These are phyloP conservation scores for Apamea sordens DNA, from an alignment of 2,888 invertebrate genomes.

Conservation along the genomic window DNA sequence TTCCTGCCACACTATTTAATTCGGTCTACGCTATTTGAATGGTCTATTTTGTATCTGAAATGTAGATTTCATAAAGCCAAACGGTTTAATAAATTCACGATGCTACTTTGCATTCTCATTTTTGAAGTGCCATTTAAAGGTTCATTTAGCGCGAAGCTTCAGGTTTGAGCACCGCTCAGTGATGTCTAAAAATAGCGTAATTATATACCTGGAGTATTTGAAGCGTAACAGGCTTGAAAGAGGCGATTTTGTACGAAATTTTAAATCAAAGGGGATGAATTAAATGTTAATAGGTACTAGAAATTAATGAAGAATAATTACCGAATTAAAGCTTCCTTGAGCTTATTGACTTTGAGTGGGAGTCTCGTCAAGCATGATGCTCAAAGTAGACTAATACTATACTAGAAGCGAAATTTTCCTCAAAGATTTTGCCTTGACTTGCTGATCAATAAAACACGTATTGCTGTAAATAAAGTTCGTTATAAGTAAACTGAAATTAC, in stretches of 20 bases:
- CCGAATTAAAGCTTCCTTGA: conserved; percentile 40
- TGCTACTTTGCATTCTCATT: conserved; percentile 48
- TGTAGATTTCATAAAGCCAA: conserved; percentile 53
- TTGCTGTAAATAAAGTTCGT: neutral
- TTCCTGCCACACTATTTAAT: conserved; percentile 73
- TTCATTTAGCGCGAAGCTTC: conserved; percentile 49
- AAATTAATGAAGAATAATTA: conserved; percentile 54
- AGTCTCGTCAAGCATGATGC: conserved; percentile 32
- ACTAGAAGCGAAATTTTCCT: neutral
- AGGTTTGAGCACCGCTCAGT: conserved; percentile 32
- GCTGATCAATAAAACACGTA: conserved; percentile 12
- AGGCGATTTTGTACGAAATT: conserved; percentile 46
- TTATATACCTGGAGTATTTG: conserved; percentile 49
- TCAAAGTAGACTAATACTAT: conserved; percentile 40
- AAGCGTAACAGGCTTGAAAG: conserved; percentile 40
- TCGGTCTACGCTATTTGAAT: conserved; percentile 63
- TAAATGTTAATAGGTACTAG: conserved; percentile 50
- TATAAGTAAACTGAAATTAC: neutral
- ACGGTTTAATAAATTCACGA: conserved; percentile 41
- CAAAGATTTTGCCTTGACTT: conserved; percentile 7
- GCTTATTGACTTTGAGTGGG: conserved; percentile 37
- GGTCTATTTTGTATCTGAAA: conserved; percentile 61
- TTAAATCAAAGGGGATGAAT: conserved; percentile 46
- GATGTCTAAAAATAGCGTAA: conserved; percentile 56
- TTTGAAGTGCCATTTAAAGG: conserved; percentile 46